Evolutionary conservation across 2,888 invertebrate genomes (phyloP).

Genomic region (Agrochola litura): DNA sequence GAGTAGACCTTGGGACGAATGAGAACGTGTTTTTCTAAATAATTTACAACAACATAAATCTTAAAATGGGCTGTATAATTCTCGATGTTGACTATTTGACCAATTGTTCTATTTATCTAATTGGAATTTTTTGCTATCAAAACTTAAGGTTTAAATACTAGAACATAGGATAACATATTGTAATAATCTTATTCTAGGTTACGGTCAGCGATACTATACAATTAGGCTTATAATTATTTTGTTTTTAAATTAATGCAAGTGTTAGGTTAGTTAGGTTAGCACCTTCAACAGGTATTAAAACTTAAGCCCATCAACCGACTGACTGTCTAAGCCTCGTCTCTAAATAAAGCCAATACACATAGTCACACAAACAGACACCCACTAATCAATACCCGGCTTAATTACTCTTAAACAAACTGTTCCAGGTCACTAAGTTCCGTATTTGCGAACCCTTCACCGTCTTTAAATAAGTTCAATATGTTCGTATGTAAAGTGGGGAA

Average conservation of each 20-base stretch:
- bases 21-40: background rate
- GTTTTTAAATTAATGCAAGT: too few relatives aligned
- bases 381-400: conserved; percentile 43
- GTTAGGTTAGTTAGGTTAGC: too few relatives aligned
- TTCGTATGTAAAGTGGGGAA: conserved; percentile 28
- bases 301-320: background rate
- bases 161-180: too few relatives aligned
- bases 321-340: background rate
- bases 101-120: too few relatives aligned
- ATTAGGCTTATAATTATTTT: too few relatives aligned
- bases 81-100: too few relatives aligned
- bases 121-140: too few relatives aligned
- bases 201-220: too few relatives aligned
- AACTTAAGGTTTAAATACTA: too few relatives aligned
- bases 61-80: background rate
- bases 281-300: too few relatives aligned
- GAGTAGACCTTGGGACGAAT: background rate
- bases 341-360: conserved; percentile 10
- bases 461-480: conserved; percentile 34
- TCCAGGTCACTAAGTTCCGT: conserved; percentile 37
- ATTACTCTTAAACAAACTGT: conserved; percentile 48
- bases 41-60: background rate
- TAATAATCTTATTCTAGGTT: too few relatives aligned
- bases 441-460: conserved; percentile 28
- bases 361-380: conserved; percentile 8